Evolutionary conservation across 2,888 invertebrate species (phyloP), one percentile per base, ranked within the genome.

Genomic region (Epinotia demarniana): DNA sequence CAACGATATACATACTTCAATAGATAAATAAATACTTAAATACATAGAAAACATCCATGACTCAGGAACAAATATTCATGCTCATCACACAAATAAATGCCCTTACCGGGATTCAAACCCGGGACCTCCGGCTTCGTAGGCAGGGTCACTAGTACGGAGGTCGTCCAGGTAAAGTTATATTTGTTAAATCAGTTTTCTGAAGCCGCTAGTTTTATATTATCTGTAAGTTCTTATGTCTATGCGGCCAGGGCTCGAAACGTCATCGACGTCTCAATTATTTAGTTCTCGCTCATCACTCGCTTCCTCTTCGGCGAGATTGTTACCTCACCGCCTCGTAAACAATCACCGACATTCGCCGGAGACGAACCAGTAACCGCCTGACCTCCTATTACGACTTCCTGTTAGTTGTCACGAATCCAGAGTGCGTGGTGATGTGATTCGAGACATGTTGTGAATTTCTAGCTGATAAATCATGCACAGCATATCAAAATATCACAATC

Each of bases 191-290:
- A 27, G 23, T 27, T 27, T 27, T 27, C 23, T 2, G 23, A 27
- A 27, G 23, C 23, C 23, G 23, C 23, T 27, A 27, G 23, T 27
- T 27, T 33, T 8, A 8, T 8, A 13, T 49, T 49, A 49, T 49
- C 33, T n/a, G 46, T 12, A 9, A 46, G n/a, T 75, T 79, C 81
- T 23, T 49, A 3, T 72, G 73, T 74, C 83, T 85, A 75, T 78
- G 79, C 71, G 60, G 73, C 74, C 75, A 78, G 80, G 80, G 83
- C 81, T 84, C 81, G 83, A 79, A 83, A 78, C 83, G 81, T 86
- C 82, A 85, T 85, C 83, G 84, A 84, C 81, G 85, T 84, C 86
- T 86, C 83, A 81, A 86, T 90, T 88, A 89, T 89, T 88, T 87
- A 87, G 85, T 89, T 87, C 83, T 83, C 82, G 84, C 80, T 90